These are phyloP conservation scores for Tupaia tana DNA, from an alignment of 2,113 vertebrate species.

Conservation along the genomic window DNA sequence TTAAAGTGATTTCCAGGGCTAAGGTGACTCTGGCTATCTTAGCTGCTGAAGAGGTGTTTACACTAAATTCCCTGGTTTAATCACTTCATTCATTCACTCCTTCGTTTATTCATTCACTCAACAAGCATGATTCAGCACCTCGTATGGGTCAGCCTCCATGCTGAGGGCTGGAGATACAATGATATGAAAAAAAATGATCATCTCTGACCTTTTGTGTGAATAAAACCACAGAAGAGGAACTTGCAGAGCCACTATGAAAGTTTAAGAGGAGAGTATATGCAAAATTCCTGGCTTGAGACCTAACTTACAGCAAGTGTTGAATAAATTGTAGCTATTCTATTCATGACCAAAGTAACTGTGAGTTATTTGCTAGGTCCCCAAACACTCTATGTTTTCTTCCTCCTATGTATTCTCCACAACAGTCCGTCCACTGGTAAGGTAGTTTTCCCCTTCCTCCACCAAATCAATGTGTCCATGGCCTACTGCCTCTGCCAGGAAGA, in stretches of 20 bases:
- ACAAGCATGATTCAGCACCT: background rate
- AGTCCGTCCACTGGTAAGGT: background rate
- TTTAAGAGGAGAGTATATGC: background rate
- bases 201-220: background rate
- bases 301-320: background rate
- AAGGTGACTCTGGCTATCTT: background rate
- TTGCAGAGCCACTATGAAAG: background rate
- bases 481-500: background rate
- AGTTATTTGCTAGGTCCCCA: background rate
- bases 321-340: background rate
- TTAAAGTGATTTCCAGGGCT: background rate
- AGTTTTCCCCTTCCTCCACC: background rate
- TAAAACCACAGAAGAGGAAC: background rate
- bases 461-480: background rate
- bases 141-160: background rate
- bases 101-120: background rate
- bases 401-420: background rate
- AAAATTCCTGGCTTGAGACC: background rate
- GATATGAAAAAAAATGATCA: background rate
- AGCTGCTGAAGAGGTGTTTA: background rate
- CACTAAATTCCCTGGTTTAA: background rate
- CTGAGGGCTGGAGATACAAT: background rate
- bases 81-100: background rate
- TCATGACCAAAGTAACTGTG: background rate
- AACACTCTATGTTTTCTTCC: background rate